A percentile compares a stretch with the other conserved stretches of the same genome.
Evolutionary conservation across 2,888 invertebrate species (phyloP).

Genomic region (Entomobrya multifasciata): DNA sequence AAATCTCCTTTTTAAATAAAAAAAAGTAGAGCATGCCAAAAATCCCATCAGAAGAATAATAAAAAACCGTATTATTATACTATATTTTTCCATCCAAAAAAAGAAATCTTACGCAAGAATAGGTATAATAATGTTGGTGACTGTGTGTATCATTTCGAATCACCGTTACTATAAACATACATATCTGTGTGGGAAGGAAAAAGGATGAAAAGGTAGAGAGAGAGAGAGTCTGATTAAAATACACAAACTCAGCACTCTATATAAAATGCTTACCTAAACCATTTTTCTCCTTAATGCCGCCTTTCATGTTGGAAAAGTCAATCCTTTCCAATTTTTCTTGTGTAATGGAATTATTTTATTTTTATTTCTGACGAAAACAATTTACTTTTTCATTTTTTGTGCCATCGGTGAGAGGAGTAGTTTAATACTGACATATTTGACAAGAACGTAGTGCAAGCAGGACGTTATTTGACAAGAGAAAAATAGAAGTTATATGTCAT

Average conservation of each 20-base stretch:
- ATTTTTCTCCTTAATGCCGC: background rate
- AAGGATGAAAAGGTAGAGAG: background rate
- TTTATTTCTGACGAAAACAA: slow-evolving; percentile 47
- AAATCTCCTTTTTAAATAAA: background rate
- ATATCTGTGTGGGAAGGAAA: background rate
- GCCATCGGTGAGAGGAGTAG: background rate
- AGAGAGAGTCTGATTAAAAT: slow-evolving; percentile 7
- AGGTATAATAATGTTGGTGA: no score
- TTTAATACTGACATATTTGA: background rate
- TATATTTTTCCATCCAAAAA: background rate
- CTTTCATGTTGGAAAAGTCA: background rate
- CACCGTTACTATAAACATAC: no score
- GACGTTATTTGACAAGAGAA: background rate
- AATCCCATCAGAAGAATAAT: background rate
- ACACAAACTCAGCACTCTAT: slow-evolving; percentile 27
- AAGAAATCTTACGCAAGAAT: slow-evolving; percentile 10
- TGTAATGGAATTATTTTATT: slow-evolving; percentile 53
- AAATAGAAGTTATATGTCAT: background rate
- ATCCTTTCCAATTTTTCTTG: background rate
- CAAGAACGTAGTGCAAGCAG: no score
- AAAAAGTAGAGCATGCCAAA: background rate
- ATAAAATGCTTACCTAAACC: slow-evolving; percentile 48
- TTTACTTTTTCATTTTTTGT: slow-evolving; percentile 31
- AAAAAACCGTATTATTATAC: background rate
- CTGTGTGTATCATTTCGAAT: background rate